These are phyloP conservation scores for Pollenia angustigena DNA, from an alignment of 2,888 invertebrate genomes.

Conservation along the genomic window DNA sequence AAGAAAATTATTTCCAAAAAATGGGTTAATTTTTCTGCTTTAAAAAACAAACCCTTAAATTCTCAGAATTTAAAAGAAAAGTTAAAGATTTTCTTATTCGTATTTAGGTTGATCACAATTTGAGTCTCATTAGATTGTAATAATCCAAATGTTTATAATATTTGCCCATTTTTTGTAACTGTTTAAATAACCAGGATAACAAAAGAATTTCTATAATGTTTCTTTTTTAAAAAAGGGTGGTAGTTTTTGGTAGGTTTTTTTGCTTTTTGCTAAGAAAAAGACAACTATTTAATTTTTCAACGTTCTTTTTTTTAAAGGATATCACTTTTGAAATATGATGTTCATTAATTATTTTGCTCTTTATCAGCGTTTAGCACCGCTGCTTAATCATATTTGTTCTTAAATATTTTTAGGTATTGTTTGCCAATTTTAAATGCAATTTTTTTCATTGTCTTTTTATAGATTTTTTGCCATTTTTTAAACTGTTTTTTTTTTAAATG, in stretches of 20 bases:
- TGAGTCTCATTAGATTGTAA: conserved; percentile 66
- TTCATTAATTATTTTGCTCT: not conserved
- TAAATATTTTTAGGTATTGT: not conserved
- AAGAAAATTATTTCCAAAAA: not conserved
- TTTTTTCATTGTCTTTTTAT: conserved; percentile 8
- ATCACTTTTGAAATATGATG: conserved; percentile 4
- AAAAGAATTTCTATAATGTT: not conserved
- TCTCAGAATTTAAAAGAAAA: too few species aligned
- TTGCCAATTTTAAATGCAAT: conserved; percentile 41
- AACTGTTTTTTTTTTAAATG: not conserved
- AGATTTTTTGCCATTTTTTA: not conserved
- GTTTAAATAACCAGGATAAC: too few species aligned
- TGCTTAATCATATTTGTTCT: too few species aligned
- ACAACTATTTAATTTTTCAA: conserved; percentile 1
- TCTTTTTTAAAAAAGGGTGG: not conserved
- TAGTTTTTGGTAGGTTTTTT: not conserved
- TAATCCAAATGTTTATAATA: conserved; percentile 66
- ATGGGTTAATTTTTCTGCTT: conserved; percentile 8
- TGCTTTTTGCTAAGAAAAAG: conserved; percentile 5
- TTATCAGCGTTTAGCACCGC: too few species aligned
- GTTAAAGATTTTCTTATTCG: not conserved
- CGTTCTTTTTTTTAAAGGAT: not conserved
- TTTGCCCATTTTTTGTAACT: conserved; percentile 46
- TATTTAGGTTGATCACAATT: conserved; percentile 37
- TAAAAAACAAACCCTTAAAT: conserved; percentile 10